Evolutionary conservation across 2,888 invertebrate genomes (phyloP), one percentile per base, ranked within the genome.

Genomic region (Nephrotoma appendiculata): DNA sequence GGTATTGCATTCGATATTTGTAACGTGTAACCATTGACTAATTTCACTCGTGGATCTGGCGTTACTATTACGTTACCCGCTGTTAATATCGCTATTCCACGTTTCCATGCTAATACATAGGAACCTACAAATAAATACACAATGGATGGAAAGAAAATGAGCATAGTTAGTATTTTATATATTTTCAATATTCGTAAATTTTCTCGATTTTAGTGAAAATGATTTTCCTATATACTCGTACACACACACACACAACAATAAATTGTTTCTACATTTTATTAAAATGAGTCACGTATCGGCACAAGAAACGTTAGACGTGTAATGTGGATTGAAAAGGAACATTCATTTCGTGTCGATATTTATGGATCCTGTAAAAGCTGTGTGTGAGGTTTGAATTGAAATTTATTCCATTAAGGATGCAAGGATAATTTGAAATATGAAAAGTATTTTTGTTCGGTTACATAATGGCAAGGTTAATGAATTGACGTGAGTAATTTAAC

Each of bases 31-130:
- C 93, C 93, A 89, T 93, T 92, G 87, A 93, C 92, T 87, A 93
- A 91, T 87, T 92, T 91, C 88, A 93, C 92, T 88, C 93, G 91
- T 15, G 92, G 92, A 89, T 94, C 93, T 12, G 93, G 93, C 43
- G 93, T 92, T 87, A 93, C 93, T 89, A 93, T 93, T 88, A 93
- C 92, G 87, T 91, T 91, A 19, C 93, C 93, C 1, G 93, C 94
- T 41, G 93, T 92, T 86, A 94, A 90, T 41, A 94, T 93, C 12
- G 93, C 93, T 87, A 92, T 93, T 85, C 93, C 93, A 87, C 93
- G 91, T 89, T 93, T 93, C 93, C 93, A 94, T 31, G 92, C 92
- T 88, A 93, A 89, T 88, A 93, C 91, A 90, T 92, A 93, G 86
- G 91, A 92, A 87, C 93, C 93, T 93, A 91, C n/a, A n/a, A n/a